These are phyloP conservation scores for Chrysogorgia sp. DNA, from an alignment of 92 coral and sea anemone species.

Conservation along the genomic window DNA sequence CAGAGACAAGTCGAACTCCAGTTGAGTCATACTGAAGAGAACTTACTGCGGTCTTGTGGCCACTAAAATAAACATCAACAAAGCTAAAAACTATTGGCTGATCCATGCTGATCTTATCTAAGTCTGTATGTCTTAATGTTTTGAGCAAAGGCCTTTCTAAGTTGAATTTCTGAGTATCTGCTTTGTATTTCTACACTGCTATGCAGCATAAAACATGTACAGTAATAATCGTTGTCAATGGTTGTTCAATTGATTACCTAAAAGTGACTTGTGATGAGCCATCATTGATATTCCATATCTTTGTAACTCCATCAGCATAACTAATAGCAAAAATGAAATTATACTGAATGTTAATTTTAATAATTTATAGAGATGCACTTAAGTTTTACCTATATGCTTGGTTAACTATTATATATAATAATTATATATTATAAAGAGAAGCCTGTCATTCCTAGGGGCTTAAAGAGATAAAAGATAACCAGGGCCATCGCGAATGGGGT, in stretches of 20 bases:
- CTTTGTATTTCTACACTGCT: no score
- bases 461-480: no score
- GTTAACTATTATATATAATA: not conserved
- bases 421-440: not conserved
- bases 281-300: slow-evolving; percentile 67
- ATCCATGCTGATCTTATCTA: no score
- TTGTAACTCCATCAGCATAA: slow-evolving; percentile 79
- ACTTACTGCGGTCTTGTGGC: slow-evolving; percentile 83
- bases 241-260: slow-evolving; percentile 50
- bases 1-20: slow-evolving; percentile 78
- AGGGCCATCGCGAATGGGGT: no score
- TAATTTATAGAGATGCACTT: no score
- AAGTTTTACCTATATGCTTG: not conserved
- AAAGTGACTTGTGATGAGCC: slow-evolving; percentile 74
- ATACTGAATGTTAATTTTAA: no score
- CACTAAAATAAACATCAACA: slow-evolving; percentile 47
- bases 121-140: no score
- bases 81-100: not conserved
- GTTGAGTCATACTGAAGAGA: slow-evolving; percentile 71
- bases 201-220: not conserved
- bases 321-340: slow-evolving; percentile 41
- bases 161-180: not conserved
- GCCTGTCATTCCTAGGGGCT: no score
- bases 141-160: no score
- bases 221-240: no score